Evolutionary conservation across 2,113 vertebrate species (phyloP).

Genomic region (Polypterus bichir): DNA sequence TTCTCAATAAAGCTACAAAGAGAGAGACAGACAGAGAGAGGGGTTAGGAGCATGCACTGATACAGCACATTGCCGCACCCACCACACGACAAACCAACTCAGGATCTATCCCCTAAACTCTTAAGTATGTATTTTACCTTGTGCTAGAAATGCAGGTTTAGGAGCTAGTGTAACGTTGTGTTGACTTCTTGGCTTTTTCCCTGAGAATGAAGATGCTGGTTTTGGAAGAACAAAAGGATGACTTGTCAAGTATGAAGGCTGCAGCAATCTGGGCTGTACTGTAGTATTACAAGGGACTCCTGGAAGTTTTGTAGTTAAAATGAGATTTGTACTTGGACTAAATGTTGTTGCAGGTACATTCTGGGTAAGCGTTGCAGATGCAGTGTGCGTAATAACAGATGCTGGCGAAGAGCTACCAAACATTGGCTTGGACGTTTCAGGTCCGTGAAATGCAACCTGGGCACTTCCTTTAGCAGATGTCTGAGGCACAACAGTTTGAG

Average conservation of each 20-base stretch:
- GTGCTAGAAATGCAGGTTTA: slow-evolving; percentile 47
- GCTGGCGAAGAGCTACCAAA: slow-evolving; percentile 30
- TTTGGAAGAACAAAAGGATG: slow-evolving; percentile 65
- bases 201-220: slow-evolving; percentile 42
- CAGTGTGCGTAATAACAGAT: slow-evolving; percentile 65
- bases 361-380: slow-evolving; percentile 57
- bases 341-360: slow-evolving; percentile 61
- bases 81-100: no score
- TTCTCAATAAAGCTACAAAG: no score
- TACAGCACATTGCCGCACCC: no score
- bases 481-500: slow-evolving; percentile 36
- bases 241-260: slow-evolving; percentile 24
- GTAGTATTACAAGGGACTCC: slow-evolving; percentile 40
- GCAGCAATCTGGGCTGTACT: slow-evolving; percentile 30
- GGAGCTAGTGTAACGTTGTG: slow-evolving; percentile 67
- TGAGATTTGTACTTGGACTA: slow-evolving; percentile 58
- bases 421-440: slow-evolving; percentile 35
- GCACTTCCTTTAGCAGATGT: slow-evolving; percentile 27
- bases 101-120: no score
- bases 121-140: slow-evolving; percentile 38
- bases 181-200: slow-evolving; percentile 55
- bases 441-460: slow-evolving; percentile 26
- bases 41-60: no score
- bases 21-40: no score
- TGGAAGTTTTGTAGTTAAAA: slow-evolving; percentile 39